Evolutionary conservation across 2,888 invertebrate genomes (phyloP), one percentile per base, ranked within the genome.

Genomic region (Hydraecia micacea): DNA sequence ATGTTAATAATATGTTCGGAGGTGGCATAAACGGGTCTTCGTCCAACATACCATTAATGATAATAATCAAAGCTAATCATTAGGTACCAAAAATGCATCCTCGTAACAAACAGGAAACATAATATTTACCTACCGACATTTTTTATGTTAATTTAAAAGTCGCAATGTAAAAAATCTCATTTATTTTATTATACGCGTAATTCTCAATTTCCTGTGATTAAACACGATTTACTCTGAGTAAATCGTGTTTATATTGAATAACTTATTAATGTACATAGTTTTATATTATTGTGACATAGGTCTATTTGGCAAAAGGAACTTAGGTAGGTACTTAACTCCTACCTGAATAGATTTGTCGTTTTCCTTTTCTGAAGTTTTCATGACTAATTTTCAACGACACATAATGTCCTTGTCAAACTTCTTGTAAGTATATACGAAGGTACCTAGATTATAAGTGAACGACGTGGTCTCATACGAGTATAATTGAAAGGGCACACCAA

Each of bases 121-220:
- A 75, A 86, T 84, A 80, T 79, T 81, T 80, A 83, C 79, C 81
- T 75, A 79, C 77, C 73, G 73, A 80, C 73, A 81, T 84, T 88
- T 84, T 88, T 88, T 87, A 89, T 88, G 87, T 86, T 85, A 87
- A 89, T 88, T 80, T 80, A 80, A 83, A 83, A 83, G 79, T 85
- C 76, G 75, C 75, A 68, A 85, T 81, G 82, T 75, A 90, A 91
- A 91, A 90, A 88, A 90, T 87, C 82, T 83, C 83, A 88, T 89
- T 89, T 85, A 89, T 89, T 90, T 91, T 87, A 89, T 90, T 85
- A 84, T 81, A 81, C 60, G 81, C 77, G 83, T 84, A 87, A 87
- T 82, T 82, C 72, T 80, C 80, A 79, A 88, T 88, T 86, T 88
- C 88, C 88, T 86, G 87, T 78, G 79, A 81, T 84, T 84, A 81